Percentiles rank a stretch among this genome's conserved stretches.
Evolutionary conservation across 2,888 invertebrate genomes (phyloP).

Genomic region (Gnatocerus cornutus): DNA sequence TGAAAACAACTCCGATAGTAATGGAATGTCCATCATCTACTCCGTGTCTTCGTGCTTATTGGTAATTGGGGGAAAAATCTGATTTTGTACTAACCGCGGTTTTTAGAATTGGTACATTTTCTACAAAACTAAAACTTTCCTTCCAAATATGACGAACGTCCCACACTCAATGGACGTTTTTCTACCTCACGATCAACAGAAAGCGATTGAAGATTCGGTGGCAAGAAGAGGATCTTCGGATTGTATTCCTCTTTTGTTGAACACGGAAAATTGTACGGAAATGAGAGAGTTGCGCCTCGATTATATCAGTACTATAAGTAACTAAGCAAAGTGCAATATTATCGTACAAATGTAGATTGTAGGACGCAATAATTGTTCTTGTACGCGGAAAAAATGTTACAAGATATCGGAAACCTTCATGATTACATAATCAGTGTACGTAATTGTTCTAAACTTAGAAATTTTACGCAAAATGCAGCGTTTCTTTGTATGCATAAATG

Average conservation of each 20-base stretch:
- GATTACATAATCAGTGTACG: neutral
- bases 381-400: neutral
- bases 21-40: conserved; percentile 76
- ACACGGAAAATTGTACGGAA: conserved; percentile 67
- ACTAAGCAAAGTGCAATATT: conserved; percentile 55
- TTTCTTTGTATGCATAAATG: conserved; percentile 4
- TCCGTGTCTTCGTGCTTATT: conserved; percentile 74
- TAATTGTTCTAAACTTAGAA: neutral
- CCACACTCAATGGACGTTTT: conserved; percentile 54
- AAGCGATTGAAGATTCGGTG: conserved; percentile 49
- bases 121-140: conserved; percentile 65
- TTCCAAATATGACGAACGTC: conserved; percentile 60
- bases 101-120: conserved; percentile 71
- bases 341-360: conserved; percentile 8
- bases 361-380: conserved; percentile 2
- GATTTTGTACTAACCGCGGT: conserved; percentile 4
- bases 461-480: neutral
- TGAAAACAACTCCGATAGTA: conserved; percentile 78
- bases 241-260: conserved; percentile 67
- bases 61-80: conserved; percentile 68
- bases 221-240: conserved; percentile 66
- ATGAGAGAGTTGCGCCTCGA: conserved; percentile 70
- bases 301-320: conserved; percentile 72
- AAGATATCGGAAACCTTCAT: neutral
- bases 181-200: conserved; percentile 54